A percentile compares a stretch with the other conserved stretches of the same genome.
These are phyloP conservation scores for Hylomyscus alleni DNA, from an alignment of 2,797 vertebrate species.

Conservation along the genomic window DNA sequence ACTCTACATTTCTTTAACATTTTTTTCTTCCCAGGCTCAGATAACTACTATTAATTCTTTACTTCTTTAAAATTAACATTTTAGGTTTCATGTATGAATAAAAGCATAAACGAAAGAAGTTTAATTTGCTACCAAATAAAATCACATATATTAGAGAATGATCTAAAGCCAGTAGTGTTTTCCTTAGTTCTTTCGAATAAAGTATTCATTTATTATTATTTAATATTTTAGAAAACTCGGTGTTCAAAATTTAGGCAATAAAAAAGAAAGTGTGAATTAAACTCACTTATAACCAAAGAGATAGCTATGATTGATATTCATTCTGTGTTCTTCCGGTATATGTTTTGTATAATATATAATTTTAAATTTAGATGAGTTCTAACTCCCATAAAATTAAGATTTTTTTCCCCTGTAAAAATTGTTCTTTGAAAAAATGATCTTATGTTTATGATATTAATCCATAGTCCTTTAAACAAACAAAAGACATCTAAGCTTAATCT, in stretches of 20 bases:
- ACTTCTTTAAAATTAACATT: neutral
- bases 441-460: neutral
- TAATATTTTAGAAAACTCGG: constrained; percentile 12
- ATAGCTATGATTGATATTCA: constrained; percentile 29
- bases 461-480: constrained; percentile 15
- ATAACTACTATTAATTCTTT: neutral
- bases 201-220: neutral
- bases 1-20: neutral
- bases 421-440: constrained; percentile 25
- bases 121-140: neutral
- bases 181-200: neutral
- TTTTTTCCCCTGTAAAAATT: constrained; percentile 27
- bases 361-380: constrained; percentile 68
- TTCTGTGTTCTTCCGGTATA: constrained; percentile 13
- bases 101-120: too few species aligned
- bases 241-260: neutral
- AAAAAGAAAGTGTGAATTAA: neutral
- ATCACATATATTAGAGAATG: neutral
- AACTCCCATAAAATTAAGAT: constrained; percentile 20
- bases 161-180: neutral
- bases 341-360: constrained; percentile 49
- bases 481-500: constrained; percentile 9
- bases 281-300: neutral
- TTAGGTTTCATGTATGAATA: neutral
- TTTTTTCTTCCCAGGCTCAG: neutral